Evolutionary conservation across 2,113 vertebrate species (phyloP).

Genomic region (Cervus canadensis): DNA sequence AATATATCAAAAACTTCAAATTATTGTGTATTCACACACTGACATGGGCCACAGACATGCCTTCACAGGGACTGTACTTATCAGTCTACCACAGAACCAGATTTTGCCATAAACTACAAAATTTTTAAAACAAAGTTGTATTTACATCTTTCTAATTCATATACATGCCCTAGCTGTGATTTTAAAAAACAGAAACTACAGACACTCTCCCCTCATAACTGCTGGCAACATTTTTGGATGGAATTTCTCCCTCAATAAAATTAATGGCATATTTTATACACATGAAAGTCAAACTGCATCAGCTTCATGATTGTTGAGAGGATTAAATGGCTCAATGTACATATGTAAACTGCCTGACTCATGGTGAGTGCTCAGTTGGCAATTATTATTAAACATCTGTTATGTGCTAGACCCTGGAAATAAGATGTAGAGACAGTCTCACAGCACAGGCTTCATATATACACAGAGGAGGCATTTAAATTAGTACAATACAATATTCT

Average conservation of each 20-base stretch:
- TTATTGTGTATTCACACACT: constrained; percentile 85
- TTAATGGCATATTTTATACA: constrained; percentile 81
- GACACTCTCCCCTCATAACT: constrained; percentile 84
- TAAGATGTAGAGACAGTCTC: neutral
- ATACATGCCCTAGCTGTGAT: constrained; percentile 88
- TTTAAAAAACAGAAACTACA: constrained; percentile 87
- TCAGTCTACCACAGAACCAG: constrained; percentile 83
- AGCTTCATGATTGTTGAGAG: neutral
- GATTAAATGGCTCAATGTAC: neutral
- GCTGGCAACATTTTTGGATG: constrained; percentile 84
- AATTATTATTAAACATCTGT: neutral
- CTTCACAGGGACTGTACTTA: constrained; percentile 84
- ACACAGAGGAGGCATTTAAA: neutral
- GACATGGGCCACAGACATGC: constrained; percentile 89
- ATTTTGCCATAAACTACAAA: constrained; percentile 90
- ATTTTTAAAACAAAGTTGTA: constrained; percentile 90
- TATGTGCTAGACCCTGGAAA: neutral
- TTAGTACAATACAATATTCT: neutral
- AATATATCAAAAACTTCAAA: constrained; percentile 85
- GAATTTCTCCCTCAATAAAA: constrained; percentile 80
- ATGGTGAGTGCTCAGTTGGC: neutral
- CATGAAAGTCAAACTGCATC: constrained; percentile 78
- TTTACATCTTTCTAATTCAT: constrained; percentile 93
- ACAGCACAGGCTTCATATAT: neutral
- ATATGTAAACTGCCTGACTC: neutral